Evolutionary conservation across 2,888 invertebrate genomes (phyloP).

Genomic region (Lasius fuliginosus): DNA sequence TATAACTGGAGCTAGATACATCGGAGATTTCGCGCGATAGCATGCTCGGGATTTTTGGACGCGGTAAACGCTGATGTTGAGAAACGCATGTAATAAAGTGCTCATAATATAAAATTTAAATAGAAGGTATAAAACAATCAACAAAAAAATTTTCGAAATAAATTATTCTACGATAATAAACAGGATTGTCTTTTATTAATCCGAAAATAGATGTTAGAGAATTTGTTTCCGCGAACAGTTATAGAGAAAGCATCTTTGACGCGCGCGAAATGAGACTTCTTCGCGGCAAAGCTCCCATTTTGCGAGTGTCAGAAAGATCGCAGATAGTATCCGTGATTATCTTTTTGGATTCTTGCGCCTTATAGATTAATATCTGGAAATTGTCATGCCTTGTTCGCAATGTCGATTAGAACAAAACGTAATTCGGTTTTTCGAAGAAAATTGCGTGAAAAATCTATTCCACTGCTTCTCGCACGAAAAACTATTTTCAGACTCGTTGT

Average conservation of each 20-base stretch:
- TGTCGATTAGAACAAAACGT: slow-evolving; percentile 54
- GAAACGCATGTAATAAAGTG: neutral
- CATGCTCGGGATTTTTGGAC: neutral
- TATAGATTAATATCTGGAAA: slow-evolving; percentile 68
- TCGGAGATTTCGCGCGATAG: neutral
- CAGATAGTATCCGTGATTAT: slow-evolving; percentile 61
- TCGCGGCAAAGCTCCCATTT: slow-evolving; percentile 67
- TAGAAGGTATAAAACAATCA: neutral
- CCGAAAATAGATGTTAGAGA: neutral
- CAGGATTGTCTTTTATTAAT: neutral
- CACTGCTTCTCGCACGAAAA: neutral
- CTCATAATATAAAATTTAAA: neutral
- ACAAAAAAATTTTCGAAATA: neutral
- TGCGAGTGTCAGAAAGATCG: slow-evolving; percentile 62
- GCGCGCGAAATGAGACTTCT: slow-evolving; percentile 54
- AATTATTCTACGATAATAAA: neutral
- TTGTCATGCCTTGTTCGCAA: slow-evolving; percentile 38
- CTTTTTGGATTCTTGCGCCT: slow-evolving; percentile 61
- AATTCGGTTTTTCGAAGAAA: slow-evolving; percentile 35
- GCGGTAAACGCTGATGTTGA: neutral
- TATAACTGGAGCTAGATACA: neutral
- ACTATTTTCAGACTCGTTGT: neutral
- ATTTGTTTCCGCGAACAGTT: neutral
- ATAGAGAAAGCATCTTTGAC: neutral
- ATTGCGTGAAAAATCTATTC: neutral